Conservation (phyloP, 2,888 invertebrate genomes). For the Eurytoma adleriae region DNA sequence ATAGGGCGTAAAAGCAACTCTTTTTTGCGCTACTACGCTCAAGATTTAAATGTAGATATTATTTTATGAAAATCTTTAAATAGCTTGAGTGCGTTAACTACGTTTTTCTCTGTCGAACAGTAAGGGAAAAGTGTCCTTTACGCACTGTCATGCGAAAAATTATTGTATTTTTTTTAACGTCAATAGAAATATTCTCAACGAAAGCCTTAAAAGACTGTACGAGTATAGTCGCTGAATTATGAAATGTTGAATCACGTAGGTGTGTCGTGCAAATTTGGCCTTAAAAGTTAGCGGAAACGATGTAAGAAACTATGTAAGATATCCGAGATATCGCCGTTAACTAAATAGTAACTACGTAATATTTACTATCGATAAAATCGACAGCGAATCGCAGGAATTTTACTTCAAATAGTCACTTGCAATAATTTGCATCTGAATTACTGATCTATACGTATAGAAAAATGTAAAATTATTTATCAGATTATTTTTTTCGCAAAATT, state of each 20-base stretch:
- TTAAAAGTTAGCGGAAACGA: constrained; percentile 22
- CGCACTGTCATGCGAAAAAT: too few species aligned
- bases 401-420: constrained; percentile 1
- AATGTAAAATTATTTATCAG: neutral
- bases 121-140: too few species aligned
- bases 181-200: constrained; percentile 5
- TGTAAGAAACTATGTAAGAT: constrained; percentile 13
- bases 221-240: constrained; percentile 24
- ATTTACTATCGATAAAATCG: constrained; percentile 12
- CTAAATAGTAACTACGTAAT: constrained; percentile 4
- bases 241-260: neutral
- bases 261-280: constrained; percentile 17
- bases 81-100: too few species aligned
- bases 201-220: constrained; percentile 38
- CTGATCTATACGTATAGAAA: constrained; percentile 16
- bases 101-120: too few species aligned
- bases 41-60: too few species aligned
- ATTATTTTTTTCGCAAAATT: neutral
- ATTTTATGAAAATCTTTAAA: too few species aligned
- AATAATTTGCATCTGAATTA: constrained; percentile 1
- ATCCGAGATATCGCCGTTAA: constrained; percentile 22
- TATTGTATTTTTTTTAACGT: constrained; percentile 2
- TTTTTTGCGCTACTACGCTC: too few species aligned
- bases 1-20: too few species aligned
- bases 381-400: constrained; percentile 18